Base-by-base conservation (phyloP, 2,797 vertebrate species). In the Triplophysa bombifrons region DNA sequence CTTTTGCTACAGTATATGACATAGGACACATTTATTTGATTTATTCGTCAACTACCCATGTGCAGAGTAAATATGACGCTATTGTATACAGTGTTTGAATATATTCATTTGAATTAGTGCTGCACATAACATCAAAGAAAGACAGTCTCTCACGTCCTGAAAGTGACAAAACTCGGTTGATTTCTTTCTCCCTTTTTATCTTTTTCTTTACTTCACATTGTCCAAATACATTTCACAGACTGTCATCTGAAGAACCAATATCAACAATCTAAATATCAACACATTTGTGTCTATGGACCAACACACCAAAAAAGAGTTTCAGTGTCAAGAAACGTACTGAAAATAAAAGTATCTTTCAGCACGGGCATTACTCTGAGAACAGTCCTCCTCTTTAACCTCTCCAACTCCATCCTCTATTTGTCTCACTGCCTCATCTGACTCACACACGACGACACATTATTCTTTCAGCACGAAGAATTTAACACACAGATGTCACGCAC, bases 401-500 rank as follows among this genome's bases (percentile, higher is more conserved):
- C 38, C 11, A 22, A 20, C 74, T 76, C 76, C 70, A 25, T 78
- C 76, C 56, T 80, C 48, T 10, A 22, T 78, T 72, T 65, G 55
- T 69, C 69, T 65, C 76, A 44, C 60, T 25, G 4, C 63, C 61
- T 80, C 63, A 73, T 72, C 70, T 65, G 61, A 73, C 70, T 73
- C 19, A 50, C 51, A 6, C 30, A 55, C 8, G 0, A 55, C 8
- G 0, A 56, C 34, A 66, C 69, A 80, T 73, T 73, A 67, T 67
- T 73, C 70, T 80, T 67, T 38, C 55, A 82, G 48, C 25, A 44
- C 13, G 11, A 27, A 76, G 60, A 82, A 65, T 80, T 19, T 73
- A 69, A 76, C 17, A 63, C 66, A 63, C 56, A 74, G 56, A 76
- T 63, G 70, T 66, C 73, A 58, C 48, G 66, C 76, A 63, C 76